phyloP scores from a whole-genome alignment of 2,797 vertebrate genomes.

The Hyperoplus immaculatus region DNA sequence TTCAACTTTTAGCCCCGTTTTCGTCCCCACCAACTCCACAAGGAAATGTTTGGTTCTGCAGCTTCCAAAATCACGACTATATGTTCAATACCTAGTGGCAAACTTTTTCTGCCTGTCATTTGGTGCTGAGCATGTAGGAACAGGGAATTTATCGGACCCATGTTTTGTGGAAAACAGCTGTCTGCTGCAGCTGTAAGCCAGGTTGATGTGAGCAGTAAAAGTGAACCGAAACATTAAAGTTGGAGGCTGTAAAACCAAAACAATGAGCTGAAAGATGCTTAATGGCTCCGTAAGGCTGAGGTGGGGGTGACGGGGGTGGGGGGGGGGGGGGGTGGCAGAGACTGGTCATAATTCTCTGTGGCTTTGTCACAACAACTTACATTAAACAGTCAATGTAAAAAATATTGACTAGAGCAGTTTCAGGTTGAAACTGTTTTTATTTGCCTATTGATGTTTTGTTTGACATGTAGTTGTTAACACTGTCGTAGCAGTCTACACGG shows the following conservation, averaged over 20 bases:
- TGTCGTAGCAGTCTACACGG: background rate
- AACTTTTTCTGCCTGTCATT: background rate
- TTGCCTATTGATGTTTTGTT: background rate
- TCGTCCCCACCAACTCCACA: background rate
- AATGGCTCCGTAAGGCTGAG: background rate
- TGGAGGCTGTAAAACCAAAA: background rate
- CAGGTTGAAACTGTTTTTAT: background rate
- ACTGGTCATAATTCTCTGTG: background rate
- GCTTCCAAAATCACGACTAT: background rate
- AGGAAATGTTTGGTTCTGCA: background rate
- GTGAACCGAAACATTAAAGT: background rate
- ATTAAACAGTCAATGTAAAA: background rate
- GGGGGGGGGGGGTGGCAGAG: background rate
- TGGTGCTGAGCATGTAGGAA: background rate
- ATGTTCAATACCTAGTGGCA: background rate
- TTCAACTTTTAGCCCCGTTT: background rate
- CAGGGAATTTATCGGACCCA: background rate
- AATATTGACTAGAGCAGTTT: background rate
- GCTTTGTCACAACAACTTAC: too few relatives aligned
- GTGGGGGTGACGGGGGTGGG: background rate
- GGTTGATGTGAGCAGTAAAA: background rate
- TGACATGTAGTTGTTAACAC: background rate
- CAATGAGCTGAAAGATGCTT: background rate
- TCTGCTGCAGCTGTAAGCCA: background rate
- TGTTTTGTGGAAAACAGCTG: constrained; percentile 2